Conservation (phyloP, 2,797 vertebrate species). For the Leptoclinus maculatus region DNA sequence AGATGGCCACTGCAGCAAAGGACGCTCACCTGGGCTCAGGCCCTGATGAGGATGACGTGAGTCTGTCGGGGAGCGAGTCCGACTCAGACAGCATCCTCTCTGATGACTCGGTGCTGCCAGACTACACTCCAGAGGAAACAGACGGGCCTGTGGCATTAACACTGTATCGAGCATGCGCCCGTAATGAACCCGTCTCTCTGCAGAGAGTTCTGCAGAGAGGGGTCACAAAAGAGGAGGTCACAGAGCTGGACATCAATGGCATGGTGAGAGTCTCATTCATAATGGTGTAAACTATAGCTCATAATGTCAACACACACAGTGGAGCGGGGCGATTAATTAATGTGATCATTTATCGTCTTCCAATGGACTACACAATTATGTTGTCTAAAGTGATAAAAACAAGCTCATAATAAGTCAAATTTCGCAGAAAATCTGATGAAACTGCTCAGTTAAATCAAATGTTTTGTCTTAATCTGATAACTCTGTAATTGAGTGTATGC, state of each 20-base stretch:
- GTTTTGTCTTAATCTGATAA: background rate
- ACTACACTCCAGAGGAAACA: slow-evolving; percentile 46
- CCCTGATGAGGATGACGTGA: slow-evolving; percentile 58
- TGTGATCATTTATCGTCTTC: background rate
- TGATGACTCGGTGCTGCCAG: slow-evolving; percentile 84
- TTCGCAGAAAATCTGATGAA: background rate
- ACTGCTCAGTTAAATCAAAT: background rate
- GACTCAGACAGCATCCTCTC: slow-evolving; percentile 84
- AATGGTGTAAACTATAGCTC: background rate
- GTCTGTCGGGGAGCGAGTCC: slow-evolving; percentile 43
- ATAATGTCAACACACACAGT: background rate
- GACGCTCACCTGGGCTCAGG: slow-evolving; percentile 79
- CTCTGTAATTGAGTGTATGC: background rate
- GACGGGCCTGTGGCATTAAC: slow-evolving; percentile 44
- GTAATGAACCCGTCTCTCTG: slow-evolving; percentile 82
- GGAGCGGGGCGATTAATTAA: background rate
- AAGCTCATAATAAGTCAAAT: background rate
- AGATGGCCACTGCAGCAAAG: slow-evolving; percentile 78
- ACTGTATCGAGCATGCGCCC: slow-evolving; percentile 85
- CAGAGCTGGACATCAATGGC: slow-evolving; percentile 87
- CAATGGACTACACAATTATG: background rate
- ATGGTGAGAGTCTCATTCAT: slow-evolving; percentile 81
- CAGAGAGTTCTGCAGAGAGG: slow-evolving; percentile 80
- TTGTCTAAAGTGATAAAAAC: background rate
- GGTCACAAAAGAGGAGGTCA: slow-evolving; percentile 84